Evolutionary conservation across 2,888 invertebrate genomes (phyloP).

Genomic region (Carabus problematicus): DNA sequence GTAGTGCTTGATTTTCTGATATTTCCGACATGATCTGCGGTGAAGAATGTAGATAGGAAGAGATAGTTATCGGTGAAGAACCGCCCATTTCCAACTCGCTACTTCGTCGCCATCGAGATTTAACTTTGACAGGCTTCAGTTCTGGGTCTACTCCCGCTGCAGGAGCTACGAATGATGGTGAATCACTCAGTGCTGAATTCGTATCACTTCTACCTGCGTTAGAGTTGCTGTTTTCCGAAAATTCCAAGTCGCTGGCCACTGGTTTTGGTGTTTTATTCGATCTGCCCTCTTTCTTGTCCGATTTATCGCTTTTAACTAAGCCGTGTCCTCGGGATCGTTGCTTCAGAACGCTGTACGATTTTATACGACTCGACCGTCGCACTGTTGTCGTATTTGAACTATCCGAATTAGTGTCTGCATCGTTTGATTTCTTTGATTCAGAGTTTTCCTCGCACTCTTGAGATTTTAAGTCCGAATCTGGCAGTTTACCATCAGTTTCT

Average conservation of each 20-base stretch:
- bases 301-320: conserved; percentile 61
- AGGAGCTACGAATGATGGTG: conserved; percentile 59
- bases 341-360: conserved; percentile 74
- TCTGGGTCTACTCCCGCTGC: conserved; percentile 57
- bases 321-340: conserved; percentile 72
- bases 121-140: conserved; percentile 78
- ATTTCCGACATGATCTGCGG: conserved; percentile 1
- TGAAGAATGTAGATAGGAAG: conserved; percentile 6
- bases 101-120: conserved; percentile 78
- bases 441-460: conserved; percentile 12
- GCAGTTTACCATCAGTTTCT: conserved; percentile 44
- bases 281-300: conserved; percentile 20
- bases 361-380: conserved; percentile 76
- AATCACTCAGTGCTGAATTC: conserved; percentile 59
- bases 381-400: conserved; percentile 55
- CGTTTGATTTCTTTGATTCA: conserved; percentile 16
- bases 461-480: conserved; percentile 1
- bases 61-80: conserved; percentile 31
- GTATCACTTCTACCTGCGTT: conserved; percentile 65
- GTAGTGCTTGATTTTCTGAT: not conserved
- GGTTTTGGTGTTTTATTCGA: conserved; percentile 54
- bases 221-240: conserved; percentile 52
- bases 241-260: conserved; percentile 62
- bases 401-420: conserved; percentile 17
- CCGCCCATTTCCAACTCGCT: conserved; percentile 74